phyloP scores from a whole-genome alignment of 64 coral and sea anemone genomes.

The Stichodactyla helianthus region DNA sequence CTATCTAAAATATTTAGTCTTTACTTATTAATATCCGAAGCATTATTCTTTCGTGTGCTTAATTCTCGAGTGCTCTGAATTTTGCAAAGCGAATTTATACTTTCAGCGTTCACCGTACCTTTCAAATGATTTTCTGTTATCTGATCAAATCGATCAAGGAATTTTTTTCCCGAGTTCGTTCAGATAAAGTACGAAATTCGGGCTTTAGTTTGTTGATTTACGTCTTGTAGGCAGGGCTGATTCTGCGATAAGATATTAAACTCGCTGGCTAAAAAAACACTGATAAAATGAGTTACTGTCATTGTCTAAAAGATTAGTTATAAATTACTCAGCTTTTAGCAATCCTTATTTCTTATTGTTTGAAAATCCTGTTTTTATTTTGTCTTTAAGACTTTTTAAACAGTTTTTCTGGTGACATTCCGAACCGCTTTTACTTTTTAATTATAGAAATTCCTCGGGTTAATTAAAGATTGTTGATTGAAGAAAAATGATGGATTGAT shows the following conservation, averaged over 20 bases:
- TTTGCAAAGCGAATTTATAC: neutral
- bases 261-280: neutral
- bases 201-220: neutral
- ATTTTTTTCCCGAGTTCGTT: neutral
- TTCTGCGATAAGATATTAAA: neutral
- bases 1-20: neutral
- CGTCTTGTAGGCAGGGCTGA: neutral
- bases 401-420: neutral
- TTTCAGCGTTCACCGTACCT: neutral
- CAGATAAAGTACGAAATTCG: neutral
- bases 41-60: neutral
- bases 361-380: neutral
- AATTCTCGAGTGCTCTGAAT: neutral
- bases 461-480: neutral
- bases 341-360: neutral
- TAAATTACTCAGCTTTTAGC: neutral
- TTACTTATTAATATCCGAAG: too few relatives aligned
- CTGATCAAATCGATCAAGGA: neutral
- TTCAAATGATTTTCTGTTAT: neutral
- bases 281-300: neutral
- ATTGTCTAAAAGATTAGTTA: neutral
- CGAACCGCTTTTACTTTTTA: neutral
- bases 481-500: neutral
- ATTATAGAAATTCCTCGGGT: neutral
- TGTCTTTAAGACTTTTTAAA: neutral